Conservation (phyloP, 2,888 invertebrate genomes). For the Rambutsinella grinnellia region DNA sequence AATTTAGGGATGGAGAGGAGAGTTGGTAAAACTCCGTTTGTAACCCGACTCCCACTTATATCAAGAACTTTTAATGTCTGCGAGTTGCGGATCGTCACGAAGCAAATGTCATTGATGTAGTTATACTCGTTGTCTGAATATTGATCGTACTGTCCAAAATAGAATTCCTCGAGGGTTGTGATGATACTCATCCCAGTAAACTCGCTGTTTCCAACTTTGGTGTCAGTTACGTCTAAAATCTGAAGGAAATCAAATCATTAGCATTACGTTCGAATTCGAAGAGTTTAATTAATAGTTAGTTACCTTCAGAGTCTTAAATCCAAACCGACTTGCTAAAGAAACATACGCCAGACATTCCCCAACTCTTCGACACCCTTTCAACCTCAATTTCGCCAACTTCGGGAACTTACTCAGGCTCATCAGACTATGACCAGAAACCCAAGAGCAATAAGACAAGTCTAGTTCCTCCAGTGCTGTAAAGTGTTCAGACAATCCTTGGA, state of each 20-base stretch:
- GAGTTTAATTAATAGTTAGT: background rate
- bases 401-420: slow-evolving; percentile 64
- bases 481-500: slow-evolving; percentile 53
- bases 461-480: slow-evolving; percentile 59
- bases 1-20: slow-evolving; percentile 50
- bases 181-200: slow-evolving; percentile 58
- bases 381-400: slow-evolving; percentile 39
- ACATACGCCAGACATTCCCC: slow-evolving; percentile 65
- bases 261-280: background rate
- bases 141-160: slow-evolving; percentile 64
- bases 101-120: slow-evolving; percentile 56
- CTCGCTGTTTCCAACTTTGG: slow-evolving; percentile 60
- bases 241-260: slow-evolving; percentile 28
- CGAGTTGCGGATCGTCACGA: slow-evolving; percentile 48
- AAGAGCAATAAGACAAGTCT: slow-evolving; percentile 61
- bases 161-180: slow-evolving; percentile 62
- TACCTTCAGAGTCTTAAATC: slow-evolving; percentile 62
- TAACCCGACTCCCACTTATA: slow-evolving; percentile 58
- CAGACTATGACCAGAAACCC: slow-evolving; percentile 61
- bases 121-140: slow-evolving; percentile 43
- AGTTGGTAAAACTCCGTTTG: slow-evolving; percentile 55
- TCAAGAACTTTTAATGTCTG: slow-evolving; percentile 55
- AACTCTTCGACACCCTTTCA: slow-evolving; percentile 62
- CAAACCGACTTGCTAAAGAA: slow-evolving; percentile 61
- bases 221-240: slow-evolving; percentile 64